Percentiles rank a stretch among this genome's conserved stretches.
Evolutionary conservation across 2,888 invertebrate genomes (phyloP).

Genomic region (Drepanosiphum platanoidis): DNA sequence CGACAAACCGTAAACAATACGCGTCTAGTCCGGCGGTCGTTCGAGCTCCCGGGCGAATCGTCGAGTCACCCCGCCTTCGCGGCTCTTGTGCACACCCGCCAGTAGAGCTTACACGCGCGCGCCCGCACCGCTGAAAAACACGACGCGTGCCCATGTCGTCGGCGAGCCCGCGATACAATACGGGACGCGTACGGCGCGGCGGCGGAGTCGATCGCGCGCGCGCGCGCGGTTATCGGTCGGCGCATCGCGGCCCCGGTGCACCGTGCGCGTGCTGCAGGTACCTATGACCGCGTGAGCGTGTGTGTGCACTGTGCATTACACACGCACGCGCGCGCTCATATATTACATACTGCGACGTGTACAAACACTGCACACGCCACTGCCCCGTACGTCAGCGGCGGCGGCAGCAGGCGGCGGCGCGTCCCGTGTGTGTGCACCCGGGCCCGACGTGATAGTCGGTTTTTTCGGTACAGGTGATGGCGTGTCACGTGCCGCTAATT

Average conservation of each 20-base stretch:
- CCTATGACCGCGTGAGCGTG: not conserved
- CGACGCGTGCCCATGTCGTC: too few species aligned
- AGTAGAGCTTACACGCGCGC: too few species aligned
- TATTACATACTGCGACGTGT: not conserved
- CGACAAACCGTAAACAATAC: too few species aligned
- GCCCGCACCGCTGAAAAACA: too few species aligned
- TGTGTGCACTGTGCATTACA: not conserved
- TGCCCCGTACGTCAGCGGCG: not conserved
- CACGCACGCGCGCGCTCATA: not conserved
- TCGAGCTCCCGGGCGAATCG: too few species aligned
- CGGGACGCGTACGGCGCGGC: not conserved
- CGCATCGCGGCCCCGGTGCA: not conserved
- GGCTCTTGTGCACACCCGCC: too few species aligned
- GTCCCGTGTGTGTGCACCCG: conserved; percentile 30
- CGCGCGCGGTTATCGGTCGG: not conserved
- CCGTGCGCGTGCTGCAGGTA: not conserved
- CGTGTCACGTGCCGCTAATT: conserved; percentile 61
- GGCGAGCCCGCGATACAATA: too few species aligned
- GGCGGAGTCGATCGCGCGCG: not conserved
- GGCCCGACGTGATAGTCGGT: conserved; percentile 38
- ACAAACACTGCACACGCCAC: not conserved
- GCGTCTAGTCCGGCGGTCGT: too few species aligned
- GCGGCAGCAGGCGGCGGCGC: too few species aligned
- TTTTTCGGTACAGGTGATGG: conserved; percentile 56
- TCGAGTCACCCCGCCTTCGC: too few species aligned